Evolutionary conservation across 2,888 invertebrate genomes (phyloP), one percentile per base, ranked within the genome.

Genomic region (Phaedon cochleariae): DNA sequence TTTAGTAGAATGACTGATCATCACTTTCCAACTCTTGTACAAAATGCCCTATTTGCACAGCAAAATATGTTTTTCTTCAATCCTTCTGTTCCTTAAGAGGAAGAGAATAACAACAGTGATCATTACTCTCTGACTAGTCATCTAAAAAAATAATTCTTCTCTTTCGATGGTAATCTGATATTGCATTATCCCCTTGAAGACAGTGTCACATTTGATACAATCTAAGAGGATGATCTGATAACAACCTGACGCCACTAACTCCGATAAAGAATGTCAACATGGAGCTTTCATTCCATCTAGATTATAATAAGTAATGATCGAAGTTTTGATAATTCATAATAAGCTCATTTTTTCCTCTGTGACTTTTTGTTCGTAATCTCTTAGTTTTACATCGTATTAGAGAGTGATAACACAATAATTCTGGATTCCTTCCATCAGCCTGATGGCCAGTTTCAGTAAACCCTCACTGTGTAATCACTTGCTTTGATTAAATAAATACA

Each of bases 231-330:
- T 57, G 45, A 20, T 21, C 20, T 21, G 22, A 20, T 10, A 9
- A 57, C 22, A 45, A 45, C 26, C 18, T 46, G 26, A 57, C 41
- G n/a, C 15, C 31, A 41, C 41, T 45, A 57, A 45, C 57, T 46
- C 17, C 10, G 22, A 45, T 57, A 22, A 57, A 57, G 57, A 57
- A 57, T 57, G 57, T 57, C 57, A 57, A 57, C 57, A 57, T 55
- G 21, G 45, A 12, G 22, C n/a, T 41, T 41, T 26, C n/a, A 22
- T 20, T 41, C 10, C 18, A 26, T 26, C 5, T 17, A 12, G 26
- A 18, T 20, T 31, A n/a, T 34, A 34, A 6, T 54, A 7, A 2
- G 31, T 22, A n/a, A n/a, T n/a, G n/a, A n/a, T n/a, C n/a, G n/a
- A n/a, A n/a, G n/a, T n/a, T n/a, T n/a, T n/a, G n/a, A n/a, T n/a